Base-by-base conservation (phyloP, 1,140 invertebrate species). In the Orussus abietinus region DNA sequence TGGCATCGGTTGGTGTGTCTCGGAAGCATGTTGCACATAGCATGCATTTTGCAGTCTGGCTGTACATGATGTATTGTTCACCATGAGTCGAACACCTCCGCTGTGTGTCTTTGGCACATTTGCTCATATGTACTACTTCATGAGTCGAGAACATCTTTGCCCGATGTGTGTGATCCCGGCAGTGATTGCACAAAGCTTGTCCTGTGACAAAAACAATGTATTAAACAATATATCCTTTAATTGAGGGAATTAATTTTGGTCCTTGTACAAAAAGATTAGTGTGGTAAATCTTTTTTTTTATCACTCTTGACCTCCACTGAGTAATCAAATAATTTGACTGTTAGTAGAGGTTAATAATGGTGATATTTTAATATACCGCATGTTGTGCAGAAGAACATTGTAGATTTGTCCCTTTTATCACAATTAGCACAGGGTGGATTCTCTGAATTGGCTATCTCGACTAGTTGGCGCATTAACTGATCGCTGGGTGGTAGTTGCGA, bases 111-210 rank as follows among this genome's bases (percentile, higher is more conserved):
- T 81, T 82, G 3, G 76, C 68, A 51, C 81, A 81, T 54, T 84
- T 84, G 7, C 80, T 80, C 77, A 85, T 82, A 51, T 82, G 81
- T 5, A 85, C 76, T 6, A 86, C 78, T 32, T 86, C 83, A 59
- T 86, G 83, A 13, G 76, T 72, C 1, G 82, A 80, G 58, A 86
- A 86, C 83, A 86, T 86, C 61, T 84, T 83, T 1, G 83, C 83
- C 18, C 81, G 67, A 51, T 86, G 83, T 3, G 83, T 85, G 51
- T 84, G 80, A 50, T 85, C 82, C 31, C 82, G 66, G 56, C 83
- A 85, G 49, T 78, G 75, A 10, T 74, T 77, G 62, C 83, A 86
- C 12, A 86, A 61, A 9, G 82, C 81, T 74, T 85, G 83, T 38
- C 82, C 83, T 85, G 62, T 33, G 38, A 46, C 42, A 12, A 48